Percentiles rank a stretch among this genome's conserved stretches.
Evolutionary conservation across 2,888 invertebrate genomes (phyloP).

Genomic region (Hemaris fuciformis): DNA sequence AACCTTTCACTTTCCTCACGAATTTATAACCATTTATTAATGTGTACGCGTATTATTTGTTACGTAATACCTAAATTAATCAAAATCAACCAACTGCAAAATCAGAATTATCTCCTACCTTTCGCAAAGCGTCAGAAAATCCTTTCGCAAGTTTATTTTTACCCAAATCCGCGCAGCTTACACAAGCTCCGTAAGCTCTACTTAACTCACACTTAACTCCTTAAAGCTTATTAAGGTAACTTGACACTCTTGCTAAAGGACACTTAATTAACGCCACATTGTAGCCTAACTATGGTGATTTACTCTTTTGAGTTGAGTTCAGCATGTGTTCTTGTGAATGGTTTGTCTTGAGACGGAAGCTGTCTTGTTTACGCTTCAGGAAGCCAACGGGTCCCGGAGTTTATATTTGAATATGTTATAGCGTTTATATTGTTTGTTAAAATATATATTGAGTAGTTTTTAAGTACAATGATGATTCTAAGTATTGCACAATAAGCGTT

Average conservation of each 20-base stretch:
- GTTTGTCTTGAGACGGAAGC: neutral
- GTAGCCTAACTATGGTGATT: slow-evolving; percentile 3
- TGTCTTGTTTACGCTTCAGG: neutral
- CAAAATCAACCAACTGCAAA: neutral
- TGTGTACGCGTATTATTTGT: no score
- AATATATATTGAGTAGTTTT: no score
- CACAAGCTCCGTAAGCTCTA: slow-evolving; percentile 16
- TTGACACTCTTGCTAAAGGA: slow-evolving; percentile 21
- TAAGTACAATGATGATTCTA: no score
- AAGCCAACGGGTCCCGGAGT: neutral
- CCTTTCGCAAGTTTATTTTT: slow-evolving; percentile 7
- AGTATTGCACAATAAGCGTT: no score
- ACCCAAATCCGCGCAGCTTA: slow-evolving; percentile 9
- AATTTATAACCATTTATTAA: no score
- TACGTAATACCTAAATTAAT: neutral
- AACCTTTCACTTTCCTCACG: no score
- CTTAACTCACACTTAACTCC: slow-evolving; percentile 22
- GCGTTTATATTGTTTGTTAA: no score
- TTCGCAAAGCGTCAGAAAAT: neutral
- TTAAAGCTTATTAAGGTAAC: slow-evolving; percentile 29
- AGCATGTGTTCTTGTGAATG: neutral
- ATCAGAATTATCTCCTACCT: neutral
- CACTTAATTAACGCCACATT: slow-evolving; percentile 14
- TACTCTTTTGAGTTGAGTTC: neutral
- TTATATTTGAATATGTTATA: no score